Evolutionary conservation across 2,113 vertebrate genomes (phyloP).

Genomic region (Onychostruthus taczanowskii): DNA sequence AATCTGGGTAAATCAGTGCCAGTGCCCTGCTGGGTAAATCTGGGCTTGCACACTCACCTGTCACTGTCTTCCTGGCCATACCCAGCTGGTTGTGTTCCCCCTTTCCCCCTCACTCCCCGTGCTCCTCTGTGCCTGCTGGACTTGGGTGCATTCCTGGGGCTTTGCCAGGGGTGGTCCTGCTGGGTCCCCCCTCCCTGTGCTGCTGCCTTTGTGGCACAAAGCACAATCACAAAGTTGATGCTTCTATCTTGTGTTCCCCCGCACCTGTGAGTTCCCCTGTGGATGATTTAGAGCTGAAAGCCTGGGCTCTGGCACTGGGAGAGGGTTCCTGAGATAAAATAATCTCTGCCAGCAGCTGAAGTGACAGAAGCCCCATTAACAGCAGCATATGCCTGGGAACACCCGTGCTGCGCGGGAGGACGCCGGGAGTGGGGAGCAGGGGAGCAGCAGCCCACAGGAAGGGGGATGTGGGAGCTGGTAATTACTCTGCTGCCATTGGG

Average conservation of each 20-base stretch:
- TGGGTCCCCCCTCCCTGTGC: accelerated
- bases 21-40: neutral
- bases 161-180: neutral
- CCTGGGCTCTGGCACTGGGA: slow-evolving; percentile 6
- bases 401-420: neutral
- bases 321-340: slow-evolving; percentile 33
- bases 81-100: accelerated
- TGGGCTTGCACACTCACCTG: accelerated
- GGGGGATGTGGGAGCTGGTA: slow-evolving; percentile 54
- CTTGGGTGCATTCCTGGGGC: accelerated
- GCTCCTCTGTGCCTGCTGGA: neutral
- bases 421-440: neutral
- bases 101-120: accelerated
- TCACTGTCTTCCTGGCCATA: accelerated
- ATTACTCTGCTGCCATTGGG: slow-evolving; percentile 75
- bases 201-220: neutral
- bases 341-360: slow-evolving; percentile 71
- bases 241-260: neutral
- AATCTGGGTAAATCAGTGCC: no score
- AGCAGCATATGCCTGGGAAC: slow-evolving; percentile 70
- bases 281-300: slow-evolving; percentile 44
- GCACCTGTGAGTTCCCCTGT: slow-evolving; percentile 22
- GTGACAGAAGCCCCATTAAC: slow-evolving; percentile 75
- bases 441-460: slow-evolving; percentile 6
- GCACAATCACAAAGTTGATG: neutral